Conservation (phyloP, 1,140 invertebrate genomes). For the Drosophila navojoa region DNA sequence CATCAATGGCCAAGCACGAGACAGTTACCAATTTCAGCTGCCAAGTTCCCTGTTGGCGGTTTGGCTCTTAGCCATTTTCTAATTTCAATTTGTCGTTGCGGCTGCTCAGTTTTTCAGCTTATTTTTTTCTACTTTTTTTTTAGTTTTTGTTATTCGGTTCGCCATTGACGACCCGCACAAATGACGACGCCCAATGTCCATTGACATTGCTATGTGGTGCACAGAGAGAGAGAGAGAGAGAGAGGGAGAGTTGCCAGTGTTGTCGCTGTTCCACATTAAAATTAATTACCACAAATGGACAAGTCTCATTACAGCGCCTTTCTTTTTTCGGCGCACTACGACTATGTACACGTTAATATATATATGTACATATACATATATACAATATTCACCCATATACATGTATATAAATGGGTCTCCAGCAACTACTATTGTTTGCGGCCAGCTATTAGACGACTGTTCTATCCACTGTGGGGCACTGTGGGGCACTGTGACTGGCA, state of each 20-base stretch:
- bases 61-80: constrained; percentile 56
- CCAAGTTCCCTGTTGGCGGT: neutral
- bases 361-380: constrained; percentile 18
- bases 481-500: constrained; percentile 23
- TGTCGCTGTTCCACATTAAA: constrained; percentile 64
- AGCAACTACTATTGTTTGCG: constrained; percentile 45
- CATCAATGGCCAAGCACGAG: constrained; percentile 34
- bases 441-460: constrained; percentile 36
- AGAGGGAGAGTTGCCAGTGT: constrained; percentile 46
- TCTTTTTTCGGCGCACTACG: constrained; percentile 31
- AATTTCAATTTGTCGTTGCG: constrained; percentile 60
- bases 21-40: constrained; percentile 36
- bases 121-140: neutral
- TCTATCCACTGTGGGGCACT: neutral
- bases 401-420: constrained; percentile 2
- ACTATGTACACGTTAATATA: constrained; percentile 1
- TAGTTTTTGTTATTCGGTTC: constrained; percentile 7
- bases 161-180: constrained; percentile 44
- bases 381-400: constrained; percentile 8
- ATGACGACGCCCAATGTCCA: constrained; percentile 45
- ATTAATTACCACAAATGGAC: constrained; percentile 80
- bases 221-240: constrained; percentile 12
- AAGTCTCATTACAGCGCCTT: constrained; percentile 61
- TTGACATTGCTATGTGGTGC: constrained; percentile 46
- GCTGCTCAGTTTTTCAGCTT: constrained; percentile 23